Evolutionary conservation across 1,140 invertebrate genomes (phyloP).

Genomic region (Ips nitidus): DNA sequence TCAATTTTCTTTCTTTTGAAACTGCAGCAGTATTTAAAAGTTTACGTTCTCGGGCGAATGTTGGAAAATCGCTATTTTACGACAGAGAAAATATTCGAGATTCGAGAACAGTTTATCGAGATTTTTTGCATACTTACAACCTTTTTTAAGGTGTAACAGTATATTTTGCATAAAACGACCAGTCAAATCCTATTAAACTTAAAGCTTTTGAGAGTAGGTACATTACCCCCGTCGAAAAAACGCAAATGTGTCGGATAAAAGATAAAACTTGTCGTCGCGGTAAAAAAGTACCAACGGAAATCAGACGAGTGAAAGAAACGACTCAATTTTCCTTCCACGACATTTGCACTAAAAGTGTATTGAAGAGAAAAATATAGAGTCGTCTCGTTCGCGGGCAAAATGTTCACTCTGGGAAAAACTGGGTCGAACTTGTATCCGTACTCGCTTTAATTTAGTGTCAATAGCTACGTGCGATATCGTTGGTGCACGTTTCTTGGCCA

Average conservation of each 20-base stretch:
- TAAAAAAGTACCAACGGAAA: constrained; percentile 9
- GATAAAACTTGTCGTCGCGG: constrained; percentile 15
- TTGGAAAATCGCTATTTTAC: no score
- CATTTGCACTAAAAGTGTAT: constrained; percentile 18
- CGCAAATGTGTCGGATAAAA: constrained; percentile 24
- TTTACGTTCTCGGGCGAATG: no score
- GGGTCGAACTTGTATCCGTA: neutral
- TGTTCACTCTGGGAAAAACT: neutral
- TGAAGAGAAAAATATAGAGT: constrained; percentile 13
- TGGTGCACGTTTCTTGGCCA: neutral
- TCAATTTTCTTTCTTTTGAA: no score
- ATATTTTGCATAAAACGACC: no score
- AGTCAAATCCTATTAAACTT: no score
- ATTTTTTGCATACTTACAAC: no score
- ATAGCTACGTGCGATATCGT: neutral
- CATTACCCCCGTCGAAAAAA: constrained; percentile 6
- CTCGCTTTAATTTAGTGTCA: constrained; percentile 7
- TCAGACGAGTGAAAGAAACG: constrained; percentile 26
- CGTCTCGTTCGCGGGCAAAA: neutral
- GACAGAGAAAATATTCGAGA: no score
- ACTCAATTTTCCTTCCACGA: constrained; percentile 15
- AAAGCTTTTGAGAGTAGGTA: neutral
- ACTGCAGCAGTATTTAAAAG: no score
- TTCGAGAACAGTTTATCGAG: no score
- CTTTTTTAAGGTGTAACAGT: no score